A percentile compares a stretch with the other conserved stretches of the same genome.
phyloP scores from a whole-genome alignment of 2,113 vertebrate genomes.

The Talpa occidentalis region DNA sequence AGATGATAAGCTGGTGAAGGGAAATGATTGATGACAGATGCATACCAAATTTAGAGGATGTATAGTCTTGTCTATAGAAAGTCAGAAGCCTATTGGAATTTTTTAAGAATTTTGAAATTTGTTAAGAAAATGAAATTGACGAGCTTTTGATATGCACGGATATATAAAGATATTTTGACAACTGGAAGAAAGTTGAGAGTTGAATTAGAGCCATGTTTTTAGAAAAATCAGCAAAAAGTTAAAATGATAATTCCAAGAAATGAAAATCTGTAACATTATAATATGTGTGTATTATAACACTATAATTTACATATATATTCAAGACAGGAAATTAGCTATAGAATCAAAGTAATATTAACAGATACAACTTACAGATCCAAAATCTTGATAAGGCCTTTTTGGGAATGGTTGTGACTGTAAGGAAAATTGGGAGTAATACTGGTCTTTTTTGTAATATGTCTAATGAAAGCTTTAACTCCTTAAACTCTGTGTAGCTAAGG shows the following conservation, averaged over 20 bases:
- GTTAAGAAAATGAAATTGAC: not conserved
- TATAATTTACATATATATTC: not conserved
- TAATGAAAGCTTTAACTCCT: not conserved
- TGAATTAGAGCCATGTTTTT: not conserved
- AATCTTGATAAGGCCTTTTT: not conserved
- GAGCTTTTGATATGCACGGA: not conserved
- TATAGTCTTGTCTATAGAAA: not conserved
- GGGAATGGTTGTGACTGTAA: not conserved
- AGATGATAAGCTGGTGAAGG: not conserved
- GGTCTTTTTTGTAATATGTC: not conserved
- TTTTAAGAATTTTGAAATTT: not conserved
- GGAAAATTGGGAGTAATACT: not conserved
- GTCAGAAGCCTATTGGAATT: not conserved
- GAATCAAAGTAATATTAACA: not conserved
- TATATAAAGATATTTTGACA: not conserved
- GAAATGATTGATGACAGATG: not conserved
- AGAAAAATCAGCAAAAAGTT: not conserved
- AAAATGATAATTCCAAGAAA: not conserved
- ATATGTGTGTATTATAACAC: too few species aligned
- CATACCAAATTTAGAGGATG: not conserved
- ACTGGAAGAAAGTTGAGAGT: not conserved
- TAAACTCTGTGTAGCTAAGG: not conserved
- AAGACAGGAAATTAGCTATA: not conserved
- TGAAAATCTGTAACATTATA: not conserved
- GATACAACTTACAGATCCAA: not conserved